phyloP scores from a whole-genome alignment of 2,888 invertebrate species.

The Pseudococcus viburni region DNA sequence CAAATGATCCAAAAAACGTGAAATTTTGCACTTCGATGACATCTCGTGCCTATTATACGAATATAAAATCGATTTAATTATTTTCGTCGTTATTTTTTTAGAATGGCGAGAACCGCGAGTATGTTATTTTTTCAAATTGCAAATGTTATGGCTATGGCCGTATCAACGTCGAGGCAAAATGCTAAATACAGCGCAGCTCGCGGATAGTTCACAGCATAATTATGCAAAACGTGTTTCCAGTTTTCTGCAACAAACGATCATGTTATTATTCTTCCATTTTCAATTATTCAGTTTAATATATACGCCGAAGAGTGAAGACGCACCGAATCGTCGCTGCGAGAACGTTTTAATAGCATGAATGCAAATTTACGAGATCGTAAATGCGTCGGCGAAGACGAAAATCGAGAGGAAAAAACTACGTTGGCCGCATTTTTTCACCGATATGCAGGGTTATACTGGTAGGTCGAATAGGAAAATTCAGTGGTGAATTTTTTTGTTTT shows the following conservation, averaged over 20 bases:
- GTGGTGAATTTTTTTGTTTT: not conserved
- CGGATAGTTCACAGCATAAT: not conserved
- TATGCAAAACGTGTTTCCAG: slow-evolving; percentile 41
- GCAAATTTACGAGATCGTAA: slow-evolving; percentile 37
- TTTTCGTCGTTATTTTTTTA: slow-evolving; percentile 32
- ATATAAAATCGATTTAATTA: slow-evolving; percentile 38
- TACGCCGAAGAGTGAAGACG: slow-evolving; percentile 3
- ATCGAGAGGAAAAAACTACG: not conserved
- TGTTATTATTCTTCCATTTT: slow-evolving; percentile 39
- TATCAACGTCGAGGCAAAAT: not conserved
- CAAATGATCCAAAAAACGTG: not conserved
- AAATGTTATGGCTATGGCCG: not conserved
- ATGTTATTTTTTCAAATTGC: slow-evolving; percentile 36
- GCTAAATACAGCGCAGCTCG: too few relatives aligned
- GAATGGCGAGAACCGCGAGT: not conserved
- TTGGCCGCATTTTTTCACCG: not conserved
- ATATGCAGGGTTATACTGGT: not conserved
- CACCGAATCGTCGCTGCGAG: slow-evolving; percentile 4
- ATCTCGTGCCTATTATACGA: not conserved
- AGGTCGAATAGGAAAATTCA: not conserved
- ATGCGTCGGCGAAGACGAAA: slow-evolving; percentile 1
- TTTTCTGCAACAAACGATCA: slow-evolving; percentile 40
- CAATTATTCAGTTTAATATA: slow-evolving; percentile 47
- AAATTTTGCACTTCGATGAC: slow-evolving; percentile 6
- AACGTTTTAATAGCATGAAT: slow-evolving; percentile 36